Conservation (phyloP, 1,140 invertebrate species). For the fruit fly (Drosophila melanogaster) region DNA sequence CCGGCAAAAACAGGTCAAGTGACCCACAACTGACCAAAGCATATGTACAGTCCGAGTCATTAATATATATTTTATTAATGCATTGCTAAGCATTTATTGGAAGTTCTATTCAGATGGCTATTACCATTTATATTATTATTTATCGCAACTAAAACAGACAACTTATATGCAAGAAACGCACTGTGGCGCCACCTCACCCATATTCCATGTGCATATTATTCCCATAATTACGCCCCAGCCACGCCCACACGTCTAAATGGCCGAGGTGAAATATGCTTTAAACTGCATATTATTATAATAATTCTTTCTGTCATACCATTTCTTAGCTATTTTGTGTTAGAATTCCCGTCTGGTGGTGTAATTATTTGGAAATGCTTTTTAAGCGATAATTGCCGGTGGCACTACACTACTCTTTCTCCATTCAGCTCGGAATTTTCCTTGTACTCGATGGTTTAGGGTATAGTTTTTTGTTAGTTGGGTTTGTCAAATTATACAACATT, state of each 20-base stretch:
- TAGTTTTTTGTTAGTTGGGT: constrained; percentile 48
- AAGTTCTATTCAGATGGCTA: not conserved
- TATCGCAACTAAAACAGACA: not conserved
- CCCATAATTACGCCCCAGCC: constrained; percentile 57
- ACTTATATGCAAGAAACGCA: not conserved
- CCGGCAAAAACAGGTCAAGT: constrained; percentile 24
- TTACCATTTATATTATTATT: no score
- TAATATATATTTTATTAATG: not conserved
- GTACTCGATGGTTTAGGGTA: constrained; percentile 11
- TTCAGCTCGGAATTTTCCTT: constrained; percentile 9
- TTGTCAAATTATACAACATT: constrained; percentile 83
- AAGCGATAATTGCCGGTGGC: constrained; percentile 79
- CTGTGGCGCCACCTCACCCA: constrained; percentile 19
- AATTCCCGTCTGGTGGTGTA: constrained; percentile 53
- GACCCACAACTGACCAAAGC: constrained; percentile 23
- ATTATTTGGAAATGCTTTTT: constrained; percentile 82
- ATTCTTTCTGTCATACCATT: constrained; percentile 25
- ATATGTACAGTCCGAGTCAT: not conserved
- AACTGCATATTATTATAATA: constrained; percentile 60
- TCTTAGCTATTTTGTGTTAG: constrained; percentile 28
- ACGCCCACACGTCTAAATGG: constrained; percentile 50
- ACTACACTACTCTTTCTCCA: constrained; percentile 22
- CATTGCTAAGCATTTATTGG: no score
- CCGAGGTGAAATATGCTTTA: constrained; percentile 48
- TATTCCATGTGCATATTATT: constrained; percentile 59